Base-by-base conservation (phyloP, 2,797 vertebrate genomes). In the Botia kubotai region DNA sequence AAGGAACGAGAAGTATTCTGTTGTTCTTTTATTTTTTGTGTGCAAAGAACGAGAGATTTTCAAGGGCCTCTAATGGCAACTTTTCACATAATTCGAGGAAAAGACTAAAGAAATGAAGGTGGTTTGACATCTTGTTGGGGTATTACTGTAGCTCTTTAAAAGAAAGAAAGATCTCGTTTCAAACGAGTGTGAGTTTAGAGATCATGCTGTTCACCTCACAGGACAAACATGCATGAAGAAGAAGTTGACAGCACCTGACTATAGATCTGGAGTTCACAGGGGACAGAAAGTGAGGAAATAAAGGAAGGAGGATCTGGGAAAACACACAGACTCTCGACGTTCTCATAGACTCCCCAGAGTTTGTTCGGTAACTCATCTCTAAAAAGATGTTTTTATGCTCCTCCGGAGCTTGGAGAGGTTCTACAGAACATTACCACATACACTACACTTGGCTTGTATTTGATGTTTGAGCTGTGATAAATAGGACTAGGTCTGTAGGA, bases 171-270 rank as follows among this genome's bases (percentile, higher is more conserved):
- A 68, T 69, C 65, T 57, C 10, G 39, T 48, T 78, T 70, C 68
- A 79, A 71, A 71, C 26, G 14, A 8, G 12, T 12, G 48, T 19
- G 75, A 68, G 50, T 77, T 77, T 68, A 69, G 75, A 77, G 75
- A 77, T 16, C 65, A 10, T 5, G 2, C 52, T 46, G 75, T 68
- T 72, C 62, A 66, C 70, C 52, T 74, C 69, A 50, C 83, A 80
- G 77, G 50, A 83, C 48, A 58, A 36, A 23, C 63, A 26, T 48
- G 57, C 72, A 76, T 80, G 21, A 65, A 60, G 71, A 70, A 72
- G 53, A n/a, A 57, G 33, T 66, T 39, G 50, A 17, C 19, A 60
- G 10, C n/a, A 52, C 29, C 53, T 46, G 60, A 53, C 39, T 5
- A 72, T 2, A 33, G 33, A 26, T 26, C 23, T 26, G 23, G 48